Conservation (phyloP, 2,888 invertebrate species). For the Allolobophora icterica region DNA sequence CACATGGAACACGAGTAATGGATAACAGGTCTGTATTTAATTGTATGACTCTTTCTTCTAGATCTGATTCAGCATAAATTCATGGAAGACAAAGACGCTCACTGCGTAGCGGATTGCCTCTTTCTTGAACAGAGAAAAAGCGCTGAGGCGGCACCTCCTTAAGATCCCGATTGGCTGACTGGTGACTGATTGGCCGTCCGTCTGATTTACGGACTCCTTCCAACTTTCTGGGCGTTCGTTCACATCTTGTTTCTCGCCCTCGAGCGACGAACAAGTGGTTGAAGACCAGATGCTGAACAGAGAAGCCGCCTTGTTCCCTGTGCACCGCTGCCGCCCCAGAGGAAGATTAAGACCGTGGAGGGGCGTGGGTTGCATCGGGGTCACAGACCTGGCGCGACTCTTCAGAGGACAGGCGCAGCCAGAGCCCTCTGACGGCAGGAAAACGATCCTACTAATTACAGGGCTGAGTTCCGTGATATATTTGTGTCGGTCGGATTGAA, state of each 20-base stretch:
- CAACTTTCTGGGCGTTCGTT: constrained; percentile 1
- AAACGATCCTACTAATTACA: constrained; percentile 24
- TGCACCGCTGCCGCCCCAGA: neutral
- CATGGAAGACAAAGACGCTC: neutral
- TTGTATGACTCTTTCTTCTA: no score
- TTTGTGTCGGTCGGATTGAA: constrained; percentile 9
- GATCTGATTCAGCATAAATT: no score
- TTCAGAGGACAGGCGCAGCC: neutral
- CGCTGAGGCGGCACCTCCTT: neutral
- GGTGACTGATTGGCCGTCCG: neutral
- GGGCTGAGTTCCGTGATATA: neutral
- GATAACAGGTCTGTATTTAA: no score
- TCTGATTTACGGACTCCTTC: neutral
- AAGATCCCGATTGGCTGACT: neutral
- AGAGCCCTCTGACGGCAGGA: neutral
- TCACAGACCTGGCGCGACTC: neutral
- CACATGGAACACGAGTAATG: no score
- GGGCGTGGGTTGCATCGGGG: neutral
- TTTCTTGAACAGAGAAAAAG: neutral
- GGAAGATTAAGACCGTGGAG: neutral
- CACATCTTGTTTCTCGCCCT: constrained; percentile 3
- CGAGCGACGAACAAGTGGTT: neutral
- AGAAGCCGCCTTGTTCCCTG: constrained; percentile 3
- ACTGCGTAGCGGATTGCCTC: neutral
- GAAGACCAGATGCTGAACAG: neutral